These are phyloP conservation scores for Amphimallon solstitiale DNA, from an alignment of 2,888 invertebrate species.

Conservation along the genomic window DNA sequence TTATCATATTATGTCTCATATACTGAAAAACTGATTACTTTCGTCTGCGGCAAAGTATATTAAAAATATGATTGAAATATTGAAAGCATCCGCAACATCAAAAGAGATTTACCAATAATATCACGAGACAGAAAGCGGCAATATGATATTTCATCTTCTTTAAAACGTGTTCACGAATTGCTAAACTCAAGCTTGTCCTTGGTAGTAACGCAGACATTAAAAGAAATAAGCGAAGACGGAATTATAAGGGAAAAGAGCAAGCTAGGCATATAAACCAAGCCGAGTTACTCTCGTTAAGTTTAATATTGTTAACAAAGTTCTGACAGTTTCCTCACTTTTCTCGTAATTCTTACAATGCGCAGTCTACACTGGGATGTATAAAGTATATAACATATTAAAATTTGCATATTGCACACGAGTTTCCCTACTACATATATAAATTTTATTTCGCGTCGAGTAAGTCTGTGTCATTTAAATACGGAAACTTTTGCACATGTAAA, in stretches of 20 bases:
- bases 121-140: no score
- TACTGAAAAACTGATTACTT: no score
- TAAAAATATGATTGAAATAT: no score
- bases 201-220: neutral
- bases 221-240: conserved; percentile 6
- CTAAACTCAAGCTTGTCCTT: conserved; percentile 3
- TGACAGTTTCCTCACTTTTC: conserved; percentile 31
- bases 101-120: neutral
- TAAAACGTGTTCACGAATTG: neutral
- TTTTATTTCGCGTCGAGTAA: conserved; percentile 16
- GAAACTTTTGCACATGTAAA: conserved; percentile 6
- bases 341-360: conserved; percentile 23
- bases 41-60: no score
- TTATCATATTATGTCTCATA: no score
- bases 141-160: neutral
- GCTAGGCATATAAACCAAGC: conserved; percentile 19
- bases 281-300: conserved; percentile 25
- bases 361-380: conserved; percentile 21
- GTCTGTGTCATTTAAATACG: conserved; percentile 1
- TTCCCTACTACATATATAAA: conserved; percentile 8
- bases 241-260: conserved; percentile 19
- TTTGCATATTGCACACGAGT: conserved; percentile 20
- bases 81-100: neutral
- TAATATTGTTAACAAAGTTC: conserved; percentile 31
- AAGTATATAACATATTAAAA: conserved; percentile 30